These are phyloP conservation scores for Bedellia somnulentella DNA, from an alignment of 2,888 invertebrate genomes.

Conservation along the genomic window DNA sequence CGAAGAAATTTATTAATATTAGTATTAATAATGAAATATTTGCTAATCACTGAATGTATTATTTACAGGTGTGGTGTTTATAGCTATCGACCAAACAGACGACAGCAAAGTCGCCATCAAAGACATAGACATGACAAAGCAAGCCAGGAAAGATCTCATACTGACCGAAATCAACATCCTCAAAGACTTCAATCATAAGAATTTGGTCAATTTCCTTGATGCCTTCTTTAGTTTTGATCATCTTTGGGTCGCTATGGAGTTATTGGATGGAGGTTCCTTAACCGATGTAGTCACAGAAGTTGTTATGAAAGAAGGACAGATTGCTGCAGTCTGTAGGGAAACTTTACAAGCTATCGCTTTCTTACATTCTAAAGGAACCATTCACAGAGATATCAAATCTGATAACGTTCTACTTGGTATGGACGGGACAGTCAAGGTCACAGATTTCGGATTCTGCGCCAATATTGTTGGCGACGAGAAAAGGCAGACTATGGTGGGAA, in stretches of 20 bases:
- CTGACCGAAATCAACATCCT: slow-evolving; percentile 92
- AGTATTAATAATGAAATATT: too few species aligned
- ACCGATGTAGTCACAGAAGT: slow-evolving; percentile 98
- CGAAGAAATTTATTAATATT: too few species aligned
- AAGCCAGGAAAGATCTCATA: slow-evolving; percentile 94
- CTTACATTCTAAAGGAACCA: slow-evolving; percentile 85
- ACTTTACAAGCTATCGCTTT: slow-evolving; percentile 83
- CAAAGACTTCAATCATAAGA: slow-evolving; percentile 89
- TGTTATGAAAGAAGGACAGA: slow-evolving; percentile 95
- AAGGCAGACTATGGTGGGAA: slow-evolving; percentile 97
- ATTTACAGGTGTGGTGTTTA: slow-evolving; percentile 79
- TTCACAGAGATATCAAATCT: slow-evolving; percentile 96
- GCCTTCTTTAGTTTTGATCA: slow-evolving; percentile 90
- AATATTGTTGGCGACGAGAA: slow-evolving; percentile 94
- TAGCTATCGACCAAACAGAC: slow-evolving; percentile 76
- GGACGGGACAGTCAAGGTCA: slow-evolving; percentile 89
- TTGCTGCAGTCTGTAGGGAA: slow-evolving; percentile 92
- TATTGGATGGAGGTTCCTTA: slow-evolving; percentile 90
- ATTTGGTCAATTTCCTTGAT: slow-evolving; percentile 93
- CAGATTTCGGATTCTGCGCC: slow-evolving; percentile 98
- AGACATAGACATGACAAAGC: slow-evolving; percentile 92
- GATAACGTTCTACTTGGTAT: slow-evolving; percentile 93
- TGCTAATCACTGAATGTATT: too few species aligned
- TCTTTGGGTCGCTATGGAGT: slow-evolving; percentile 96
- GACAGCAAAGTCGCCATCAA: slow-evolving; percentile 89